A percentile compares a stretch with the other conserved stretches of the same genome.
phyloP scores from a whole-genome alignment of 2,113 vertebrate species.

The Eulacestoma nigropectus region DNA sequence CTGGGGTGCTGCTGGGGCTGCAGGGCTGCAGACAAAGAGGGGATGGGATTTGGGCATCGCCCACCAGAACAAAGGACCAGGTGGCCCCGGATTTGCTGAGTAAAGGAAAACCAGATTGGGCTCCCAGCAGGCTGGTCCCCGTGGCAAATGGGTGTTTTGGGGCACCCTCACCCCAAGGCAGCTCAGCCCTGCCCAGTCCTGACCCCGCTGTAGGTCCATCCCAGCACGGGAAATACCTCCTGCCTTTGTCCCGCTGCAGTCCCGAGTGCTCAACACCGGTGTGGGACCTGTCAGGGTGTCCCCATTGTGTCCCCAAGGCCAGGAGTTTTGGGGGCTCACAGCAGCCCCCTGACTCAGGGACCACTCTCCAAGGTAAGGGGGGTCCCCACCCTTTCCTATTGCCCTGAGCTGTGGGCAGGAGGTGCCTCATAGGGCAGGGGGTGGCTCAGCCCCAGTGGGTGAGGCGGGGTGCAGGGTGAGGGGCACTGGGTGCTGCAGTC shows the following conservation, averaged over 20 bases:
- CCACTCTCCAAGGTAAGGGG: not conserved
- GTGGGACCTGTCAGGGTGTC: not conserved
- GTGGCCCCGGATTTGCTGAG: not conserved
- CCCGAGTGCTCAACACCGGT: not conserved
- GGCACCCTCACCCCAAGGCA: not conserved
- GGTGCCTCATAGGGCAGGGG: fast-evolving
- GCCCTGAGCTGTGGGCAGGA: not conserved
- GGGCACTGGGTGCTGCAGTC: not conserved
- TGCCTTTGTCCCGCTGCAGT: not conserved
- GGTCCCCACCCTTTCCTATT: not conserved
- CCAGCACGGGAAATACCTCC: not conserved
- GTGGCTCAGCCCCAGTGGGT: not conserved
- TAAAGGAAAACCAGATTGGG: fast-evolving
- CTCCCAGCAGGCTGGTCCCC: not conserved
- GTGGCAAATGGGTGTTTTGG: not conserved
- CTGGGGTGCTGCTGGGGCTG: not conserved
- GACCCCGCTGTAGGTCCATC: fast-evolving
- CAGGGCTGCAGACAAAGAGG: not conserved
- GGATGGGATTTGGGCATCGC: not conserved
- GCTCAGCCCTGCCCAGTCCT: not conserved
- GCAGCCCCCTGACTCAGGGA: not conserved
- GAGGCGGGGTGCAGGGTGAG: not conserved
- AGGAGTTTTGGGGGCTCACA: not conserved
- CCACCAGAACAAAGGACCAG: not conserved
- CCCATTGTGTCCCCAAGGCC: not conserved